Evolutionary conservation across 2,888 invertebrate genomes (phyloP), one percentile per base, ranked within the genome.

Genomic region (Ormyrus labotus): DNA sequence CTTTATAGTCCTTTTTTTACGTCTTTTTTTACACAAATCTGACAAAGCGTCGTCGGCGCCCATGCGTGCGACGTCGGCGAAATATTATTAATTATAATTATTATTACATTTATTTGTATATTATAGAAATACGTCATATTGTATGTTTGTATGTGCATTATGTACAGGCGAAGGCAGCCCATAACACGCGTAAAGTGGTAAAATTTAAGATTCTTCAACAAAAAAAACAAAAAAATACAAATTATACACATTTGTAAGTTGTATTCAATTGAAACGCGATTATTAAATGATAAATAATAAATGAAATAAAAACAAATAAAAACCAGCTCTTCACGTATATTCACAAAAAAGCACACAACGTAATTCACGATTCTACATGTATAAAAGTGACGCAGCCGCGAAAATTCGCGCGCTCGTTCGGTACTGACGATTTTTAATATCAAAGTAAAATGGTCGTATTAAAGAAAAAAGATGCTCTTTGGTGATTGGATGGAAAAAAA

Each of bases 71-170:
- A 81, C 76, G 84, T 83, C 83, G 82, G 61, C 81, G 74, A 80
- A 83, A 83, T 78, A 81, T 74, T 81, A 81, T 81, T 82, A 74
- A 83, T 78, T 82, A 81, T 84, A 78, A 82, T 82, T 82, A 82
- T 72, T 78, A 82, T 83, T 84, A 84, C 80, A 82, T 81, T 84
- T 84, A 86, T 87, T 88, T 87, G 87, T 87, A 88, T 86, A 87
- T 87, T 88, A 86, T 85, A 88, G 84, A 86, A 86, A 86, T 85
- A 84, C 79, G 83, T 84, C 83, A 84, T 83, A 85, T 81, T 85
- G 85, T 86, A 85, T 85, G 85, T 86, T 87, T 86, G 82, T 87
- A 86, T 86, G 87, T 86, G 84, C 85, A 87, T 87, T 85, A 83
- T 82, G 85, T 87, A 86, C 83, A 83, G 84, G 84, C 86, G 84